Evolutionary conservation across 2,888 invertebrate genomes (phyloP).

Genomic region (Helleia helle): DNA sequence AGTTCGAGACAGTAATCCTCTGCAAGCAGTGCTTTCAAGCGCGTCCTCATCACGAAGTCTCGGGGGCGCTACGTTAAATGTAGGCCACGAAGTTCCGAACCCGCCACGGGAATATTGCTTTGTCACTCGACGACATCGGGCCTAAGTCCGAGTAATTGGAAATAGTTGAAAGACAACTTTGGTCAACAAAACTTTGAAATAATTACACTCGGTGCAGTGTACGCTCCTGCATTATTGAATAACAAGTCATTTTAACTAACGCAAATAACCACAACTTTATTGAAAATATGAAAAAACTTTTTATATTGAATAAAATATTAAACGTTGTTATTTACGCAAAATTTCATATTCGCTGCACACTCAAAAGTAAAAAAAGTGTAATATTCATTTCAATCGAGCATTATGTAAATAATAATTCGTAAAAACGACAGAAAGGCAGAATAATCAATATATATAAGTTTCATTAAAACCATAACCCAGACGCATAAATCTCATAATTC

Average conservation of each 20-base stretch:
- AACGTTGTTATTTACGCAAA: no score
- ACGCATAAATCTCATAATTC: conserved; percentile 8
- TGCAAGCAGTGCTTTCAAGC: conserved; percentile 49
- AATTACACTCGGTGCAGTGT: neutral
- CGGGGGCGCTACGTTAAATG: conserved; percentile 63
- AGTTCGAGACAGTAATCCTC: conserved; percentile 51
- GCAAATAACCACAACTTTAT: no score
- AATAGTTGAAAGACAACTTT: conserved; percentile 52
- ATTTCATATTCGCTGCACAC: no score
- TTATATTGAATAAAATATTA: no score
- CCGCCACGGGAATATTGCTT: conserved; percentile 64
- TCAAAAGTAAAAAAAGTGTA: no score
- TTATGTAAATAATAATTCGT: no score
- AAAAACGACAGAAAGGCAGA: no score
- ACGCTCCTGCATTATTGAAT: no score
- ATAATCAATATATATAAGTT: no score
- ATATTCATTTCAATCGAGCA: no score
- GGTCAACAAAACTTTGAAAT: neutral
- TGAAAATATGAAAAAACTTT: no score
- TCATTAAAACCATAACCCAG: neutral
- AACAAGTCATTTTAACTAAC: no score
- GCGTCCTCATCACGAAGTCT: conserved; percentile 64
- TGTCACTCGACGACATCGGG: conserved; percentile 69
- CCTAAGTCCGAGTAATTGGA: conserved; percentile 72
- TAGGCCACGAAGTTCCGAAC: conserved; percentile 65